These are phyloP conservation scores for Aulostomus chinensis DNA, from an alignment of 2,797 vertebrate genomes.

Conservation along the genomic window DNA sequence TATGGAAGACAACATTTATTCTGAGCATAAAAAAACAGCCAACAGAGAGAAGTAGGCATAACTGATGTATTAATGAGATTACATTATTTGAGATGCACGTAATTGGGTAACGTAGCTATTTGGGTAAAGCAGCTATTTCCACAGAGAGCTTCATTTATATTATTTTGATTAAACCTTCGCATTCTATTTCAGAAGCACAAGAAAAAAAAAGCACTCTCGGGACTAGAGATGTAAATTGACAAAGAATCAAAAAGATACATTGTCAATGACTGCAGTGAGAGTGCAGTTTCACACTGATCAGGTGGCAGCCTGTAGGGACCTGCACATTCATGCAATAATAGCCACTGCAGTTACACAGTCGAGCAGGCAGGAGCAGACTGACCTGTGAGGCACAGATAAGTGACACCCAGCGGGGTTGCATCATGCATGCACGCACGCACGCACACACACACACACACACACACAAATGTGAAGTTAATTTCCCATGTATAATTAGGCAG, in stretches of 20 bases:
- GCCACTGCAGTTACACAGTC: conserved; percentile 17
- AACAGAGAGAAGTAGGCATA: conserved; percentile 20
- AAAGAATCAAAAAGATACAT: conserved; percentile 27
- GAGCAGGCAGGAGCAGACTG: conserved; percentile 15
- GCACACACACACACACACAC: neutral
- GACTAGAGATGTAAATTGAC: conserved; percentile 15
- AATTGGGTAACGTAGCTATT: too few relatives aligned
- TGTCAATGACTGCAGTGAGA: conserved; percentile 11
- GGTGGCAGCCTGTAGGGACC: conserved; percentile 4
- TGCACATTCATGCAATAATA: conserved; percentile 5
- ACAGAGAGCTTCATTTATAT: too few relatives aligned
- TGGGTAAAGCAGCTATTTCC: too few relatives aligned
- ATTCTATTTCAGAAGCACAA: too few relatives aligned
- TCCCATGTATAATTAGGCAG: neutral
- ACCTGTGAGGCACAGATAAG: conserved; percentile 7
- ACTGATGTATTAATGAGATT: conserved; percentile 34
- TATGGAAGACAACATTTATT: conserved; percentile 60
- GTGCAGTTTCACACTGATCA: conserved; percentile 24
- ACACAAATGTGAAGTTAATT: conserved; percentile 18
- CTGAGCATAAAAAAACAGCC: conserved; percentile 30
- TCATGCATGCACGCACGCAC: neutral
- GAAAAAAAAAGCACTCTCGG: neutral
- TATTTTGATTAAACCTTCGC: too few relatives aligned
- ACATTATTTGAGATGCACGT: conserved; percentile 34
- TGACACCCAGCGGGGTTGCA: neutral